phyloP scores from a whole-genome alignment of 2,797 vertebrate species.

The Sebastes vulpes region DNA sequence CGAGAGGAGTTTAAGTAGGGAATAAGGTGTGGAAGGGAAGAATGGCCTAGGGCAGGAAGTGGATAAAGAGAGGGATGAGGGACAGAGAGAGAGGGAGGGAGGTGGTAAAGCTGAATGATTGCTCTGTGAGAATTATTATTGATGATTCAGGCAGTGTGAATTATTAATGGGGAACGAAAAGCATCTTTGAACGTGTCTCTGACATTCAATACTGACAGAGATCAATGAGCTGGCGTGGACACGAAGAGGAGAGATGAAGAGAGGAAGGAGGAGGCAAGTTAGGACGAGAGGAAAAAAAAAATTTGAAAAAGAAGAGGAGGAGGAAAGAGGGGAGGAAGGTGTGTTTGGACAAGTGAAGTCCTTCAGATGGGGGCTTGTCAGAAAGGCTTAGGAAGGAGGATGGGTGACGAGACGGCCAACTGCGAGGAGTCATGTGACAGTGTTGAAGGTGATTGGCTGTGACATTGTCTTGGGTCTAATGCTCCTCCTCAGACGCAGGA shows the following conservation, averaged over 20 bases:
- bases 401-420: constrained; percentile 32
- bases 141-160: constrained; percentile 89
- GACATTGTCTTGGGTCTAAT: constrained; percentile 78
- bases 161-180: constrained; percentile 88
- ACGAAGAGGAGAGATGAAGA: constrained; percentile 47
- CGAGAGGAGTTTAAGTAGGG: constrained; percentile 52
- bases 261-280: constrained; percentile 34
- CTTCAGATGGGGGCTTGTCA: constrained; percentile 57
- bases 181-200: constrained; percentile 88
- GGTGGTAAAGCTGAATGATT: constrained; percentile 86
- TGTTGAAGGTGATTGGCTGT: constrained; percentile 77
- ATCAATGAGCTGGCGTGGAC: constrained; percentile 82
- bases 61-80: constrained; percentile 54
- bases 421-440: constrained; percentile 68
- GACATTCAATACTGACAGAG: constrained; percentile 89
- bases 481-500: constrained; percentile 70
- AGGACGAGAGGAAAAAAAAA: not conserved
- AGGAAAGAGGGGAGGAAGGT: constrained; percentile 35
- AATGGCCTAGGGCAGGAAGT: constrained; percentile 63
- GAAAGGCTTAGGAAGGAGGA: constrained; percentile 38
- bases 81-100: constrained; percentile 62
- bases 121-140: constrained; percentile 88
- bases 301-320: constrained; percentile 3
- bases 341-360: constrained; percentile 59
- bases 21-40: constrained; percentile 51